Percentiles rank a stretch among this genome's conserved stretches.
Conservation (phyloP, 2,888 invertebrate genomes). For the Oscheius sp. region DNA sequence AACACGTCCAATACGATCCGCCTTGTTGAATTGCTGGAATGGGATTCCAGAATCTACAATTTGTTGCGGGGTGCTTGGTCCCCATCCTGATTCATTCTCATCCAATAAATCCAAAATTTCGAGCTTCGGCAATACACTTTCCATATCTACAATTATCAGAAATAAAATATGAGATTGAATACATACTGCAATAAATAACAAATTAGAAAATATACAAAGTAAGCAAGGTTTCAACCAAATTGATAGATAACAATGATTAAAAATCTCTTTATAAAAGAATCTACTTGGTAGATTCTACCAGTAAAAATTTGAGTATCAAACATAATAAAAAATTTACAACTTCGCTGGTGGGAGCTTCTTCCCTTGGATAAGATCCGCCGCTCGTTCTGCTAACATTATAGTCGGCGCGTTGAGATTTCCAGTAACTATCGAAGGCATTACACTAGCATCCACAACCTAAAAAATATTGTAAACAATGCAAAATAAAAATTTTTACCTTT, state of each 20-base stretch:
- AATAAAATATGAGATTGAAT: background rate
- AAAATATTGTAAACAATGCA: no score
- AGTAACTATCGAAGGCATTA: constrained; percentile 83
- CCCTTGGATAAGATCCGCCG: constrained; percentile 75
- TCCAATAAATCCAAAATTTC: constrained; percentile 29
- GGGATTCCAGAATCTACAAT: constrained; percentile 81
- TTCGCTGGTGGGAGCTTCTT: constrained; percentile 20
- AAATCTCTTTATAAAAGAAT: background rate
- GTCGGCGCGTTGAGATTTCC: constrained; percentile 80
- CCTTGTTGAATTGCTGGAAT: constrained; percentile 96
- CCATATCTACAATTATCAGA: background rate
- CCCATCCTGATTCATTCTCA: constrained; percentile 53
- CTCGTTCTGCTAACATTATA: constrained; percentile 77
- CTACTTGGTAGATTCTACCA: background rate
- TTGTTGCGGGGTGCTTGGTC: constrained; percentile 41
- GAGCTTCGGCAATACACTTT: constrained; percentile 11
- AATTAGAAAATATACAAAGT: background rate
- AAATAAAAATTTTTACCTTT: constrained; percentile 39
- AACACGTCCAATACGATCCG: constrained; percentile 94
- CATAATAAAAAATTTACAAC: background rate
- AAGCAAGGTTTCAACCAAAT: background rate
- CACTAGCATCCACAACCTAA: constrained; percentile 85
- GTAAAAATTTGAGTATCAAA: background rate
- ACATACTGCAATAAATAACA: background rate
- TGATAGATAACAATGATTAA: background rate